These are phyloP conservation scores for Thecophora atra DNA, from an alignment of 2,888 invertebrate species.

Conservation along the genomic window DNA sequence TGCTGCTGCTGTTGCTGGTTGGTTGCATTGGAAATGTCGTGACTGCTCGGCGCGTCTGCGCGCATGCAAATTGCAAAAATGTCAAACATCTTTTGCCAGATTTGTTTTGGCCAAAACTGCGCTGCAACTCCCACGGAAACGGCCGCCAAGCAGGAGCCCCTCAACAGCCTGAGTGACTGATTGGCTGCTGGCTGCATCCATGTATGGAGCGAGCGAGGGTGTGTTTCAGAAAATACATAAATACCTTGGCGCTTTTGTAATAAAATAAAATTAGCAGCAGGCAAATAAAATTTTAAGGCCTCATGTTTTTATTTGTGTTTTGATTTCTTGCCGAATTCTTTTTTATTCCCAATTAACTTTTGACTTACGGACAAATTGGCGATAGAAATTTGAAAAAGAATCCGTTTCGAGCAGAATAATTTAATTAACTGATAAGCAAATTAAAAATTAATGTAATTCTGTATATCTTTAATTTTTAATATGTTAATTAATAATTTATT, in stretches of 20 bases:
- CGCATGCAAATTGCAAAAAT: constrained; percentile 35
- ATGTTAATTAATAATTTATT: too few relatives aligned
- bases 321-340: neutral
- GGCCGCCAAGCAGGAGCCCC: neutral
- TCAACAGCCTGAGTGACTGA: neutral
- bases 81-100: constrained; percentile 31
- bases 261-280: too few relatives aligned
- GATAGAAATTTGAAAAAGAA: neutral
- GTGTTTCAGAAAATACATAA: constrained; percentile 19
- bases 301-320: constrained; percentile 9
- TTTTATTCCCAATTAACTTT: neutral
- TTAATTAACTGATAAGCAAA: too few relatives aligned
- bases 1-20: neutral
- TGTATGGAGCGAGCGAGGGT: constrained; percentile 2
- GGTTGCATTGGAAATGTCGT: constrained; percentile 11
- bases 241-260: constrained; percentile 21
- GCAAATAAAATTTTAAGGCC: constrained; percentile 8
- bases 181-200: neutral
- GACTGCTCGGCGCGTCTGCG: constrained; percentile 12
- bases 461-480: too few relatives aligned
- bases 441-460: too few relatives aligned
- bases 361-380: neutral
- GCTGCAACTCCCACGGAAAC: constrained; percentile 30
- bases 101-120: constrained; percentile 12
- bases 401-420: neutral